Base-by-base conservation (phyloP, 2,113 vertebrate genomes). In the Eolophus roseicapilla region DNA sequence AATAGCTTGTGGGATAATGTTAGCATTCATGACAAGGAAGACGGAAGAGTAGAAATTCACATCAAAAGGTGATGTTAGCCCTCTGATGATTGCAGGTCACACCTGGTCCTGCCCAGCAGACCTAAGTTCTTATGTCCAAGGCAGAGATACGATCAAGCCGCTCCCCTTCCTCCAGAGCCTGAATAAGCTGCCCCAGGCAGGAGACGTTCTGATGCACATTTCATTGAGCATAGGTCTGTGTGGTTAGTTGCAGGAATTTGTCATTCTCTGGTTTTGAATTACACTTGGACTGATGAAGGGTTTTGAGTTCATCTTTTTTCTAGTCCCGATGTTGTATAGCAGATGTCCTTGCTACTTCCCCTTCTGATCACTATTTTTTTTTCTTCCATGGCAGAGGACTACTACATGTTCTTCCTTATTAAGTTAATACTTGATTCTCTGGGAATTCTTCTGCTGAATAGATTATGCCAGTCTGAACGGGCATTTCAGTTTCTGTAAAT, bases 221-320 rank as follows among this genome's bases (percentile, higher is more conserved):
- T 87, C 50, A 29, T 23, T 82, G 84, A 79, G 39, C 33, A 4
- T 65, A 39, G 39, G 25, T 44, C 60, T 20, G 0, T 79, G 59
- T 67, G 37, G 37, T 82, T 87, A 60, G 65, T 27, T 90, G 46
- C 67, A 79, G 81, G 80, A 86, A 75, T 69, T 63, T 78, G 37
- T 82, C 39, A 31, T 86, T 74, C 35, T 47, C 39, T 82, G 44
- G 7, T 85, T 89, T 85, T 84, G 44, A 87, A 81, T 88, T 67
- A 25, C 41, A 43, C 37, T 84, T 35, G 29, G 82, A 43, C 52
- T 76, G 60, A 76, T 0, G 0, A 43, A 81, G 11, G 4, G 6
- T 33, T 84, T 77, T 25, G 13, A 6, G 4, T 68, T 85, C 4
- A 6, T 69, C 43, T 75, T 53, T 41, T 74, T 60, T 19, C 62